These are phyloP conservation scores for Dasypus novemcinctus DNA, from an alignment of 2,113 vertebrate species.

Conservation along the genomic window DNA sequence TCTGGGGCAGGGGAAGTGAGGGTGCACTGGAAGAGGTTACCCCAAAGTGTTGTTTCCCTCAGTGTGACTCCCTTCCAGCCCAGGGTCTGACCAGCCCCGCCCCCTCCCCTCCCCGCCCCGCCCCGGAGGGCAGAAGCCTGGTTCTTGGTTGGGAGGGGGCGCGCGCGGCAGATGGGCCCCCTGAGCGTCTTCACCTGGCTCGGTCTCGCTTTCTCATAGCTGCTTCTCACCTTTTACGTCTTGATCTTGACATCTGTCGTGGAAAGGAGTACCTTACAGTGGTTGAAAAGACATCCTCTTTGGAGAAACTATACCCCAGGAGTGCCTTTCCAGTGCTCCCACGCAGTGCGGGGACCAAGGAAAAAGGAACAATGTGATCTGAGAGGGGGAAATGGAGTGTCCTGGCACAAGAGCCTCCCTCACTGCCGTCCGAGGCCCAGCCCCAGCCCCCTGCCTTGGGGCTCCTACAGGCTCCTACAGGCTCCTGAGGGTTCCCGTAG, in stretches of 20 bases:
- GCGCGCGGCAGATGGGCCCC: neutral
- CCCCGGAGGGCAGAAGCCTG: too few species aligned
- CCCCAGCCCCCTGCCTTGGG: neutral
- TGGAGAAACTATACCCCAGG: neutral
- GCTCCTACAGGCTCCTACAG: neutral
- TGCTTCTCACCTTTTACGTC: neutral
- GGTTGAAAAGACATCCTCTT: neutral
- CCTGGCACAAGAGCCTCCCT: neutral
- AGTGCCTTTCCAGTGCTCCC: neutral
- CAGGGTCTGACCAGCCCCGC: neutral
- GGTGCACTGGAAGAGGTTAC: neutral
- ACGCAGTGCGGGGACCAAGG: rapidly evolving
- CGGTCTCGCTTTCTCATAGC: too few species aligned
- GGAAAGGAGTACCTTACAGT: neutral
- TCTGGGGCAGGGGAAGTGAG: rapidly evolving
- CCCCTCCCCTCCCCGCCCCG: too few species aligned
- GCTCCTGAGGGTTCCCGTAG: neutral
- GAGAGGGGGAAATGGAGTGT: neutral
- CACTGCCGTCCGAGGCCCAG: neutral
- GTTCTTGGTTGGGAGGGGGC: too few species aligned
- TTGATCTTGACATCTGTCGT: neutral
- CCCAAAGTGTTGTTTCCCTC: neutral
- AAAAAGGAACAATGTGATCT: neutral
- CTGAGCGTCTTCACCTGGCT: neutral
- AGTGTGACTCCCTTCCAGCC: neutral